Base-by-base conservation (phyloP, 1,140 invertebrate genomes). In the Papilio polyxenes region DNA sequence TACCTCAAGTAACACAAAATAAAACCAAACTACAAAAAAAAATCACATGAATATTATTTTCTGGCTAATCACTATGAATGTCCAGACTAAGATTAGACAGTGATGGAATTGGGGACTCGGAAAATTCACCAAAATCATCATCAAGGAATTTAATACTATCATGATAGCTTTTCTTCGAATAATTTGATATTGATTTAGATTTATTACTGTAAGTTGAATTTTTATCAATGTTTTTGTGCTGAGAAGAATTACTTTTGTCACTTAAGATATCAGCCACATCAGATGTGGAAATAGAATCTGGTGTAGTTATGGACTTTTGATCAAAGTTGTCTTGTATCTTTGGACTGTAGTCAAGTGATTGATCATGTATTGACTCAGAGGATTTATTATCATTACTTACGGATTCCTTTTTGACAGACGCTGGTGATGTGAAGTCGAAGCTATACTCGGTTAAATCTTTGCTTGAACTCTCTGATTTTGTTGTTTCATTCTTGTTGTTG, bases 71-170 rank as follows among this genome's bases (percentile, higher is more conserved):
- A 91, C 91, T 93, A 88, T 93, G 92, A 82, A 93, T 89, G 81
- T 94, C 92, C 49, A 93, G 85, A 85, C 92, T 94, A 53, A 94
- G 85, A 83, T 94, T 94, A 77, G 93, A 94, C n/a, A 94, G 82
- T 4, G 93, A 93, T 62, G 90, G 92, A 81, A 94, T 85, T 51
- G 92, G 91, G 51, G 93, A 94, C 78, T 91, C 91, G 23, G 93
- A 92, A 82, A 92, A 92, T 69, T 93, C 92, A 72, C 88, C 92
- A 15, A 91, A 92, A 82, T 92, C 89, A 88, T 94, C 89, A 84
- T 85, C 88, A 20, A 80, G 72, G 49, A 83, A 78, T 76, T 86
- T 86, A 62, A 87, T 89, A n/a, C 85, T 49, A 81, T 84, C 62
- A 83, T 84, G 87, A 40, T 20, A 75, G 77, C 76, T 85, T 85